These are phyloP conservation scores for Apamea crenata DNA, from an alignment of 2,888 invertebrate species.

Conservation along the genomic window DNA sequence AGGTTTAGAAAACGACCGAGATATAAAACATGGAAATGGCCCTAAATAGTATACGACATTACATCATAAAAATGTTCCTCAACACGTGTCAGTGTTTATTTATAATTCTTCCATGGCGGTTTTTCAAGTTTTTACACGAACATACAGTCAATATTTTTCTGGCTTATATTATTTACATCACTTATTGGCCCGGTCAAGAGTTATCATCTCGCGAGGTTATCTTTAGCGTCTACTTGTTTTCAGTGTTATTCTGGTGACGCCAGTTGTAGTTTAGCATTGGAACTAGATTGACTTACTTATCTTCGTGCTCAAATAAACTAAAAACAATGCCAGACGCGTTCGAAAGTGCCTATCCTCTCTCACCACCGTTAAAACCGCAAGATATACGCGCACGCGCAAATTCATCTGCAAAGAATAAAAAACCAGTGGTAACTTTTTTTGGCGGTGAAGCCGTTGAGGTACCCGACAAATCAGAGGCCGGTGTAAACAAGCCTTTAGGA, in stretches of 20 bases:
- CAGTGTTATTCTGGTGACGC: conserved; percentile 61
- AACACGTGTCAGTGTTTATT: conserved; percentile 21
- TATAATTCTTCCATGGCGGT: conserved; percentile 10
- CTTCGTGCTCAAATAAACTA: conserved; percentile 31
- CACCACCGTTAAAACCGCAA: conserved; percentile 86
- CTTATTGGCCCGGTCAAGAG: conserved; percentile 76
- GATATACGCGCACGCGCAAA: conserved; percentile 91
- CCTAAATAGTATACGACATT: not conserved
- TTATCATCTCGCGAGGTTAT: conserved; percentile 84
- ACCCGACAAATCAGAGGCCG: conserved; percentile 86
- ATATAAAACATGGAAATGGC: not conserved
- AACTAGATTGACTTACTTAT: conserved; percentile 63
- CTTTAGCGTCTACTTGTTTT: conserved; percentile 76
- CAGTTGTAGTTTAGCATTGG: conserved; percentile 71
- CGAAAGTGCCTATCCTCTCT: conserved; percentile 90
- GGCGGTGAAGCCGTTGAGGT: conserved; percentile 86
- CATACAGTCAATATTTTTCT: conserved; percentile 28
- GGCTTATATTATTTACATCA: conserved; percentile 81
- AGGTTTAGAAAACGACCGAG: not conserved
- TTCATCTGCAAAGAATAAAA: conserved; percentile 85
- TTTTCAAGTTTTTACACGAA: conserved; percentile 32
- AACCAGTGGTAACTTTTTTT: conserved; percentile 82
- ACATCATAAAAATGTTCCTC: conserved; percentile 3
- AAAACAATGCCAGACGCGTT: conserved; percentile 90
- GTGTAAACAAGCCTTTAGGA: conserved; percentile 81